These are phyloP conservation scores for Drosophila pandora DNA, from an alignment of 1,140 invertebrate species.

Conservation along the genomic window DNA sequence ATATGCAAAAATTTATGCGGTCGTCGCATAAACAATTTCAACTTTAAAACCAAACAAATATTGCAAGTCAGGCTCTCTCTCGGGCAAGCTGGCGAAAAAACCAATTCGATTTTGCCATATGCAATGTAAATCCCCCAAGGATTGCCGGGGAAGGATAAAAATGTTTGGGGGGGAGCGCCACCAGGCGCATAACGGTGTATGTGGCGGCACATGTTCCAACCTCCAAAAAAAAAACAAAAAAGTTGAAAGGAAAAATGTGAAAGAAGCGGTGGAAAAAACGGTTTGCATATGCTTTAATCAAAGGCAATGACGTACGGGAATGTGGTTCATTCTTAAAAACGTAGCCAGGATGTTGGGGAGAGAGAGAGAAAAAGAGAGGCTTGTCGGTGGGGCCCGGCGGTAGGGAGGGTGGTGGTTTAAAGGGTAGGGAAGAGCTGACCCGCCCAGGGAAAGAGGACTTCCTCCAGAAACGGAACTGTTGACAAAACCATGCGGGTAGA, in stretches of 20 bases:
- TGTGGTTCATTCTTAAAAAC: constrained; percentile 75
- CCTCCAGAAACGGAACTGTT: constrained; percentile 55
- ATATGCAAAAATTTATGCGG: constrained; percentile 50
- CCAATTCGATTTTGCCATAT: constrained; percentile 61
- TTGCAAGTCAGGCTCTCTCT: constrained; percentile 17
- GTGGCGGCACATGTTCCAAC: constrained; percentile 29
- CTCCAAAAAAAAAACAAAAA: constrained; percentile 16
- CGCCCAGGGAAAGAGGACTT: not conserved
- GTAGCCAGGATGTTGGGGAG: constrained; percentile 37
- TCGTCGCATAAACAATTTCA: constrained; percentile 50
- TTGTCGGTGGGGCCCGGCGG: not conserved
- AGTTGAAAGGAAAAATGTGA: constrained; percentile 19
- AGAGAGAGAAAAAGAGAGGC: constrained; percentile 18
- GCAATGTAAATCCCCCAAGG: constrained; percentile 44
- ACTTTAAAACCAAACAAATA: constrained; percentile 54
- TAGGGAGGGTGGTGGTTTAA: constrained; percentile 2
- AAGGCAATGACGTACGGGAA: constrained; percentile 72
- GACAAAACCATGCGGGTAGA: constrained; percentile 58
- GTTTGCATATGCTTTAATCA: constrained; percentile 74
- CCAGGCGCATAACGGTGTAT: constrained; percentile 11
- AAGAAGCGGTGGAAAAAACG: constrained; percentile 32
- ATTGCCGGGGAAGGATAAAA: constrained; percentile 11
- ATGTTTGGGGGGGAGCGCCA: too few relatives aligned
- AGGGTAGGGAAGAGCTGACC: constrained; percentile 2
- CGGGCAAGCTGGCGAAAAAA: constrained; percentile 49